These are phyloP conservation scores for Donacobius atricapilla DNA, from an alignment of 2,113 vertebrate species.

Conservation along the genomic window DNA sequence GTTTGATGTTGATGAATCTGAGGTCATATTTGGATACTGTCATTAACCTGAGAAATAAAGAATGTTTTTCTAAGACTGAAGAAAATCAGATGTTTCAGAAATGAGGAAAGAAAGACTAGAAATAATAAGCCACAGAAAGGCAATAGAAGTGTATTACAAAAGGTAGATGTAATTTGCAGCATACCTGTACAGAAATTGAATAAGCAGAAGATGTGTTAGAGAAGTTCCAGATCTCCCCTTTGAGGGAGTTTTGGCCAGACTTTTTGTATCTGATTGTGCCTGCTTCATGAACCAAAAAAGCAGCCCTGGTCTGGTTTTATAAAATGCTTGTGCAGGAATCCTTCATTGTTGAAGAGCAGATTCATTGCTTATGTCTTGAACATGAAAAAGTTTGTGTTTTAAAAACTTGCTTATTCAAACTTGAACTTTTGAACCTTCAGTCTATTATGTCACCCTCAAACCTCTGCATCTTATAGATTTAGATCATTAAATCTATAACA, in stretches of 20 bases:
- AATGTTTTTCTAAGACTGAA: not conserved
- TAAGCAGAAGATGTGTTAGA: not conserved
- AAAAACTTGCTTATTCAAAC: not conserved
- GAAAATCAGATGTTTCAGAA: not conserved
- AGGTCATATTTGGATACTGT: not conserved
- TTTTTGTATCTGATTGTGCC: not conserved
- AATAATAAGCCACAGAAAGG: not conserved
- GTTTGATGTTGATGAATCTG: not conserved
- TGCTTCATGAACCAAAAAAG: not conserved
- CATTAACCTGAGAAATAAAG: not conserved
- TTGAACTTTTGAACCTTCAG: not conserved
- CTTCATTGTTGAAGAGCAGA: not conserved
- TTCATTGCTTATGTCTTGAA: not conserved
- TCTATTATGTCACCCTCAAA: not conserved
- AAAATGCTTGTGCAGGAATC: not conserved
- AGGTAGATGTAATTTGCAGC: not conserved
- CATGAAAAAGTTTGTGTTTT: not conserved
- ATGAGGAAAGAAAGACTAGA: not conserved
- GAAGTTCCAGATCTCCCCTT: not conserved
- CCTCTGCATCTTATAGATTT: not conserved
- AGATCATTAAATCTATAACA: not conserved
- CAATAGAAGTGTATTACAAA: not conserved
- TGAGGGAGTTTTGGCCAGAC: not conserved
- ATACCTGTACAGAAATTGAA: not conserved
- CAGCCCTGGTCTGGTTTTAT: not conserved